A percentile compares a stretch with the other conserved stretches of the same genome.
Evolutionary conservation across 2,797 vertebrate species (phyloP).

Genomic region (Darevskia nairensis): DNA sequence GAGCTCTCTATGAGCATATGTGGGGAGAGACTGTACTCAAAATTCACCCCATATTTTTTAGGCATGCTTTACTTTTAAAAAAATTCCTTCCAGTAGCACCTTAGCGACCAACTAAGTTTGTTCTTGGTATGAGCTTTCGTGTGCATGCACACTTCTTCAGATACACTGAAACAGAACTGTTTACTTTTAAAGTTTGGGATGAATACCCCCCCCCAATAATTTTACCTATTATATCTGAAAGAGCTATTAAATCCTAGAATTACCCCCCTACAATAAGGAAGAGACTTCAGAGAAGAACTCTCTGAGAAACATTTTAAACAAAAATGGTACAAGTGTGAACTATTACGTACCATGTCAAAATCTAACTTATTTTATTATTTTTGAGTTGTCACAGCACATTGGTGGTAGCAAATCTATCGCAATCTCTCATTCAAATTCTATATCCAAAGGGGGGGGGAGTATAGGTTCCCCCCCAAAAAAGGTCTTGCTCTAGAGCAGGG

Average conservation of each 20-base stretch:
- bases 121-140: no score
- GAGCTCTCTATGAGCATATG: no score
- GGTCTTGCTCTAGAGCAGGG: neutral
- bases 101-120: no score
- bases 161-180: no score
- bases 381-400: neutral
- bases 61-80: neutral
- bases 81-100: no score
- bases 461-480: no score
- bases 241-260: no score
- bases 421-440: no score
- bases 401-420: no score
- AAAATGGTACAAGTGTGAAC: neutral
- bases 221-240: neutral
- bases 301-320: neutral
- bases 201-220: neutral
- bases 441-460: no score
- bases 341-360: neutral
- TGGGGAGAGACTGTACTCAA: no score
- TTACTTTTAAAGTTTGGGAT: neutral
- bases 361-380: neutral
- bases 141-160: no score
- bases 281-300: neutral
- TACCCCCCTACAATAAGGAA: neutral
- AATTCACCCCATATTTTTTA: neutral